Evolutionary conservation across 2,113 vertebrate species (phyloP), one percentile per base, ranked within the genome.

Genomic region (Lophotis ruficrista): DNA sequence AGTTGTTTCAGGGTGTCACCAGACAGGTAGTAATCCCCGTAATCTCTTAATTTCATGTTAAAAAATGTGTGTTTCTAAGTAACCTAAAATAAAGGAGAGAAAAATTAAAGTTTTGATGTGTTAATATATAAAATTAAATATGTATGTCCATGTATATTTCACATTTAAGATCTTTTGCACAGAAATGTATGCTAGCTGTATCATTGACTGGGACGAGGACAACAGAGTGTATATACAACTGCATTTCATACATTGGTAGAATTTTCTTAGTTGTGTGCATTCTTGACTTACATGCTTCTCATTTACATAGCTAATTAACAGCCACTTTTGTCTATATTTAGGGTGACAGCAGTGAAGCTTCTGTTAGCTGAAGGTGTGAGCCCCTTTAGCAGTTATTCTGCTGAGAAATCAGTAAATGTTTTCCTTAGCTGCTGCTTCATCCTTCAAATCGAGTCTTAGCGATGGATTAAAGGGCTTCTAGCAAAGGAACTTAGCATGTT

Each of bases 401-500:
- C 28, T 50, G 64, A 86, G 25, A 77, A 83, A 70, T 66, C n/a
- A n/a, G 17, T 13, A 48, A 71, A 27, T 31, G 4, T 5, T 77
- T 78, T 79, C 47, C 18, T n/a, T 15, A 21, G 7, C 37, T 64
- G 19, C 20, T 76, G 75, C 9, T 73, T 66, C n/a, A 28, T 48
- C 51, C 54, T 81, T 77, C 38, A 43, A 7, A n/a, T 19, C 0
- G 0, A 73, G 14, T 43, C 27, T 37, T 25, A 25, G n/a, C 0
- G 2, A 38, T 51, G 47, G 15, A 28, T 57, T 53, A 7, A 88
- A 69, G 31, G 14, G 3, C 50, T 45, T 81, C 54, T 21, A 75
- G 51, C 37, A 51, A 25, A 78, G 60, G 43, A 70, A 57, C 13
- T n/a, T 60, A 65, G 56, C 22, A 16, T 5, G 1, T 2, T 75